These are phyloP conservation scores for Leptoclinus maculatus DNA, from an alignment of 2,797 vertebrate species.

Conservation along the genomic window DNA sequence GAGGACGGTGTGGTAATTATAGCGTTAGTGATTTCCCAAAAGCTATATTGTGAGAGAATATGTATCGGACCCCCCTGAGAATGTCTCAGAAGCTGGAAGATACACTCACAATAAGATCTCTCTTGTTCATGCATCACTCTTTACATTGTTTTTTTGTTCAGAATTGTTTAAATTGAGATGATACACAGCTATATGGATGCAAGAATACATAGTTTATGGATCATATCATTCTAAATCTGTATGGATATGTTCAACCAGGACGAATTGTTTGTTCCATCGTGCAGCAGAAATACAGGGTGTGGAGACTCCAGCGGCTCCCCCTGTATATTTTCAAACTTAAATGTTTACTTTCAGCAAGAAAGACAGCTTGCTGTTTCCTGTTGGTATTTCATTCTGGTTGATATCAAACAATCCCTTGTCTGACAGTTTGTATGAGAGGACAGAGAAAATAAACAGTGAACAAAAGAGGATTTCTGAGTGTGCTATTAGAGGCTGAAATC, in stretches of 20 bases:
- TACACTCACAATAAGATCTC: conserved; percentile 21
- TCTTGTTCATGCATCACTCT: background rate
- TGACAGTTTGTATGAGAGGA: conserved; percentile 21
- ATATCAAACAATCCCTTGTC: conserved; percentile 25
- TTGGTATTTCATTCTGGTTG: conserved; percentile 11
- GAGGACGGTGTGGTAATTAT: conserved; percentile 70
- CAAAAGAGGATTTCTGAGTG: conserved; percentile 26
- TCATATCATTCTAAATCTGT: conserved; percentile 5
- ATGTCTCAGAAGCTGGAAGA: conserved; percentile 43
- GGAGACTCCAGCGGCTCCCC: background rate
- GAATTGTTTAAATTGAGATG: background rate
- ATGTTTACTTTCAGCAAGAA: conserved; percentile 26
- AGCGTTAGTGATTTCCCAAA: conserved; percentile 63
- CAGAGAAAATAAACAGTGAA: conserved; percentile 33
- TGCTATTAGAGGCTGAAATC: conserved; percentile 26
- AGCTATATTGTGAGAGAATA: conserved; percentile 62
- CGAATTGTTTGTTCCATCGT: conserved; percentile 10
- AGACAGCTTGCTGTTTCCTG: conserved; percentile 14
- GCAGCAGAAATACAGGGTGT: conserved; percentile 30
- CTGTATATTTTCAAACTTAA: conserved; percentile 14
- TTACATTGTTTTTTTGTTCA: background rate
- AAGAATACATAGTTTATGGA: background rate
- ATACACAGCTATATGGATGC: background rate
- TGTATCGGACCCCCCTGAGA: conserved; percentile 38
- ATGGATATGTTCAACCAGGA: conserved; percentile 2